A percentile compares a stretch with the other conserved stretches of the same genome.
These are phyloP conservation scores for Drosophila neoperkinsi DNA, from an alignment of 2,888 invertebrate species.

Conservation along the genomic window DNA sequence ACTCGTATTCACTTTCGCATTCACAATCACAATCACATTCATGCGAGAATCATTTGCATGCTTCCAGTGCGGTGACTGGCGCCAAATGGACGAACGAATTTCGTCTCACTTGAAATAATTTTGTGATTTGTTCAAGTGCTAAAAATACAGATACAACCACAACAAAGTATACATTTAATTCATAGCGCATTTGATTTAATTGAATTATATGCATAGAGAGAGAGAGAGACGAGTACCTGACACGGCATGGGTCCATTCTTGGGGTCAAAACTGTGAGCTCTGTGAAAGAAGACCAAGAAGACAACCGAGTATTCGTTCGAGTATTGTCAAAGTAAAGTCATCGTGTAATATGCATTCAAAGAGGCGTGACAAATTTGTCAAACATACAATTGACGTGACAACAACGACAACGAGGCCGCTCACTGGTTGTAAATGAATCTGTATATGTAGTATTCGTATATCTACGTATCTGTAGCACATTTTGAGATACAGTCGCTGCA, in stretches of 20 bases:
- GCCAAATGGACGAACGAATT: conserved; percentile 37
- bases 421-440: conserved; percentile 12
- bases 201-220: conserved; percentile 49
- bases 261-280: conserved; percentile 41
- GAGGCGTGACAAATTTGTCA: conserved; percentile 63
- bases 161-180: conserved; percentile 16
- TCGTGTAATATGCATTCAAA: conserved; percentile 23
- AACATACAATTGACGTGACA: conserved; percentile 48
- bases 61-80: conserved; percentile 59
- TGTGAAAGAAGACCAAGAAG: not conserved
- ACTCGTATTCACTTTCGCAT: not conserved
- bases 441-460: not conserved
- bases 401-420: conserved; percentile 28
- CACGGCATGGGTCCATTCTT: conserved; percentile 34
- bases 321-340: conserved; percentile 14
- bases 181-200: conserved; percentile 62
- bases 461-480: conserved; percentile 27
- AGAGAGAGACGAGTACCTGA: conserved; percentile 44
- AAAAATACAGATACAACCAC: conserved; percentile 45
- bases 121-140: conserved; percentile 50
- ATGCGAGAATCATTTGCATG: conserved; percentile 57
- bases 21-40: not conserved
- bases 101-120: conserved; percentile 48
- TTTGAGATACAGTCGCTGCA: conserved; percentile 33
- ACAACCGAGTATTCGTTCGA: not conserved